Base-by-base conservation (phyloP, 2,113 vertebrate genomes). In the Todiramphus chloris region DNA sequence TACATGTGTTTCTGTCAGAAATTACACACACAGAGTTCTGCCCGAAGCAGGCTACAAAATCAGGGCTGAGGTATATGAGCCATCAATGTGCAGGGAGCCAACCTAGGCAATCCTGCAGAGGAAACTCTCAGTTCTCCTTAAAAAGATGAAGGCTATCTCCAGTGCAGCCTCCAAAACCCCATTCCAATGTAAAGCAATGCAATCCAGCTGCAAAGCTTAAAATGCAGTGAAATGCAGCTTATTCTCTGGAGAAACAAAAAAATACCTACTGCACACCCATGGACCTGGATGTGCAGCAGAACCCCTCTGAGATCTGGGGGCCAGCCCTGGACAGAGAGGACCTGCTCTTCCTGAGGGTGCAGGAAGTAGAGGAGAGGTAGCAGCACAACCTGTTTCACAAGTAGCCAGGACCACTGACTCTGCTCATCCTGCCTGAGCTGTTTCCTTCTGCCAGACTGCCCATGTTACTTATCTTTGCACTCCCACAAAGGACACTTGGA, bases 401-500 rank as follows among this genome's bases (percentile, higher is more conserved):
- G 30, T 43, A 56, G 14, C 43, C 50, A 87, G 50, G 35, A 44
- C 27, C 53, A 28, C 35, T 33, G 33, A 16, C 48, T 27, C 39
- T 74, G 19, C 17, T 73, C 5, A 11, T 84, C 43, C 69, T 77
- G 27, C 30, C 18, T 39, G 12, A 76, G 35, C 31, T 86, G 20
- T 60, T 75, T 75, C 51, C 30, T 64, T 76, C 79, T 73, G 16
- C 55, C 33, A 67, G 30, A 48, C 13, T 76, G 31, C 30, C 31
- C 5, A 23, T 35, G 7, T 51, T 66, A 67, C 50, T 63, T 74
- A 33, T 43, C 37, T 63, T 87, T 72, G 28, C 16, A n/a, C 74
- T 56, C 18, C 72, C 19, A 5, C 2, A 6, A 16, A 9, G 31
- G 9, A 28, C 37, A 23, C 24, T 63, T 0, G 0, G 74, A 31